Conservation (phyloP, 2,113 vertebrate species). For the Melospiza melodia region DNA sequence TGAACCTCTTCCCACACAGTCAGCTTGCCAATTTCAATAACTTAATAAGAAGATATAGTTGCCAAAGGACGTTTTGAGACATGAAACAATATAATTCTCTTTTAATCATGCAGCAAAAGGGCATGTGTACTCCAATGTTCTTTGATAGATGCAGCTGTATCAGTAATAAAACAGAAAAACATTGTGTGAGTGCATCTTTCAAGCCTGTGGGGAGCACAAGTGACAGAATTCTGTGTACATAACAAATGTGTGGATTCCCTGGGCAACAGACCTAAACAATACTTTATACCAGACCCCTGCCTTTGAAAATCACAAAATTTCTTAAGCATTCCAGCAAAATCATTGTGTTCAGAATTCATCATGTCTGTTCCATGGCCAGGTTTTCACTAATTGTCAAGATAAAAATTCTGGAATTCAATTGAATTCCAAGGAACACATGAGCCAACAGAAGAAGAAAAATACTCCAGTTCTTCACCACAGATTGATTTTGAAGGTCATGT, state of each 20-base stretch:
- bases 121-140: neutral
- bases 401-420: neutral
- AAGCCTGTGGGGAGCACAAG: neutral
- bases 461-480: neutral
- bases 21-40: conserved; percentile 24
- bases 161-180: neutral
- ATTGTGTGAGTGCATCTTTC: accelerated
- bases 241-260: neutral
- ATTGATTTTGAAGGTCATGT: neutral
- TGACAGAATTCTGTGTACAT: neutral
- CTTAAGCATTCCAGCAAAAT: neutral
- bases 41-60: neutral
- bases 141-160: neutral
- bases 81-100: neutral
- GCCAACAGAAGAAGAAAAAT: neutral
- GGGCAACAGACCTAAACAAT: neutral
- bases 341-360: accelerated
- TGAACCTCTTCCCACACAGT: neutral
- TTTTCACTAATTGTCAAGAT: neutral
- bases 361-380: accelerated
- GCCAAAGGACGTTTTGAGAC: neutral
- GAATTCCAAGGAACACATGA: neutral
- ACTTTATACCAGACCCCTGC: neutral
- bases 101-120: neutral
- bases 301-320: neutral